Percentiles rank a stretch among this genome's conserved stretches.
Conservation (phyloP, 2,888 invertebrate species). For the Peribatodes rhomboidaria region DNA sequence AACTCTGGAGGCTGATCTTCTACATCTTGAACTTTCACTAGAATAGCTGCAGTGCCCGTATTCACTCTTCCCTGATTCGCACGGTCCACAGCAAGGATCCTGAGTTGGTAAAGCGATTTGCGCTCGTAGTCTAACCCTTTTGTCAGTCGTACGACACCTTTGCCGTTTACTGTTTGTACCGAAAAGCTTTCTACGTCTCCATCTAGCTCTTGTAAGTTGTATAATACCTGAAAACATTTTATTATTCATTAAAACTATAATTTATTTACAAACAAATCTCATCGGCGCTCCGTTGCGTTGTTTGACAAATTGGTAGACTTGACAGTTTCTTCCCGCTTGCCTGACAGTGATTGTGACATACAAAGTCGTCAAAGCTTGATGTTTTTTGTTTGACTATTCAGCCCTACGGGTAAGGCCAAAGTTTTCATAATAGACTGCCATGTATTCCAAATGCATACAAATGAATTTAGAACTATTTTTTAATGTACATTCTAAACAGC, state of each 20-base stretch:
- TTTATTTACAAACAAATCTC: slow-evolving; percentile 7
- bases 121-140: slow-evolving; percentile 94
- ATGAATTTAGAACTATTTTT: no score
- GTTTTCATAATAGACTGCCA: no score
- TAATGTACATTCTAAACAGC: no score
- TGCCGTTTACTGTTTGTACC: slow-evolving; percentile 93
- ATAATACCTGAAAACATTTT: slow-evolving; percentile 88
- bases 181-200: slow-evolving; percentile 92
- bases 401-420: no score
- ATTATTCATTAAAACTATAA: not conserved
- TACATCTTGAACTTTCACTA: slow-evolving; percentile 94
- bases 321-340: no score
- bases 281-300: not conserved
- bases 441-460: no score
- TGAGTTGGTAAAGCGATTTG: slow-evolving; percentile 94
- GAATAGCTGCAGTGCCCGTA: slow-evolving; percentile 95
- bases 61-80: slow-evolving; percentile 94
- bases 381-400: no score
- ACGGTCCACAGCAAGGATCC: slow-evolving; percentile 93
- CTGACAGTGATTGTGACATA: no score
- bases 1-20: slow-evolving; percentile 98
- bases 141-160: slow-evolving; percentile 92
- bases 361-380: no score
- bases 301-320: no score
- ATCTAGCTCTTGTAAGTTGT: slow-evolving; percentile 93